phyloP scores from a whole-genome alignment of 2,888 invertebrate species.

The Drosophila kanekoi region DNA sequence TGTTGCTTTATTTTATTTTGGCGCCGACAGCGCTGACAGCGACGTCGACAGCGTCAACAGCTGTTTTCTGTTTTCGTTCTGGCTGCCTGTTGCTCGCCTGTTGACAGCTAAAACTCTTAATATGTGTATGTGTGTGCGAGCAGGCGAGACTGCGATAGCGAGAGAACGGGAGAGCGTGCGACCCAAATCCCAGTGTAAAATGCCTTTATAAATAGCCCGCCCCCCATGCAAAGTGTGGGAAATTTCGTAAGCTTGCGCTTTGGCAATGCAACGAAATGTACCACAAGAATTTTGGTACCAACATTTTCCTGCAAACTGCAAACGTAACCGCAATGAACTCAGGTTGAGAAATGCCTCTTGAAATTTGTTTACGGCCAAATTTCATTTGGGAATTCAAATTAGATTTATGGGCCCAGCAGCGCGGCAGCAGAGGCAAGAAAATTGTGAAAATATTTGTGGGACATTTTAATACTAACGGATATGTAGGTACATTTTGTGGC shows the following conservation, averaged over 20 bases:
- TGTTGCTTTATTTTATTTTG: conserved; percentile 34
- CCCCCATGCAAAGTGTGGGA: conserved; percentile 49
- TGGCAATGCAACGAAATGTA: conserved; percentile 54
- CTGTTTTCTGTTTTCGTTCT: conserved; percentile 71
- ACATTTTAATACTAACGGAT: conserved; percentile 22
- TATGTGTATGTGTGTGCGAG: conserved; percentile 10
- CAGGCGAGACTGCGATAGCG: neutral
- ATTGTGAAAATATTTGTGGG: conserved; percentile 46
- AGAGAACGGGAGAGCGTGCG: conserved; percentile 12
- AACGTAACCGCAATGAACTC: conserved; percentile 28
- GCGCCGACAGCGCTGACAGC: conserved; percentile 18
- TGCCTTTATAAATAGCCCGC: conserved; percentile 53
- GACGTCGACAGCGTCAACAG: conserved; percentile 55
- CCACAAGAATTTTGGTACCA: conserved; percentile 38
- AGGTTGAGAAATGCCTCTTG: conserved; percentile 44
- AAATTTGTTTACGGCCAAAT: conserved; percentile 46
- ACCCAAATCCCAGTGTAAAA: conserved; percentile 56
- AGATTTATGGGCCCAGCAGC: conserved; percentile 38
- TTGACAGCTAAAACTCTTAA: conserved; percentile 34
- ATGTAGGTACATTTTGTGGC: conserved; percentile 17
- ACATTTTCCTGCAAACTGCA: conserved; percentile 35
- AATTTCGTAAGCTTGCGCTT: conserved; percentile 73
- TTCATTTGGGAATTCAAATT: conserved; percentile 25
- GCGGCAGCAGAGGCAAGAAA: conserved; percentile 25
- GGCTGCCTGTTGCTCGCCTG: conserved; percentile 48